Evolutionary conservation across 2,113 vertebrate genomes (phyloP).

Genomic region (Sorex fumeus): DNA sequence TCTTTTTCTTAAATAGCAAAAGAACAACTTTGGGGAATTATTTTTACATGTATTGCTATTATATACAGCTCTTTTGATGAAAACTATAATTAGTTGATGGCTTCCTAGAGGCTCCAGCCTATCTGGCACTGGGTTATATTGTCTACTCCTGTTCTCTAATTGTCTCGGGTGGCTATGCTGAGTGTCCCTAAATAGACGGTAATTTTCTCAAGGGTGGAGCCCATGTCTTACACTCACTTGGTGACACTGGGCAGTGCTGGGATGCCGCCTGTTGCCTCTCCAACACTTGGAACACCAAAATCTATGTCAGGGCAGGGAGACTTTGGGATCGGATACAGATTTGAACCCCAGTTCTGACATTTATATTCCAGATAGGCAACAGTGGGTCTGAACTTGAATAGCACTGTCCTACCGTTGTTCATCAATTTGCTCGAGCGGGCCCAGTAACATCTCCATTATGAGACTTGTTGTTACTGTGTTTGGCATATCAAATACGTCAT

Average conservation of each 20-base stretch:
- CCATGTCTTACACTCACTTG: constrained; percentile 25
- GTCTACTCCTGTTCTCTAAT: constrained; percentile 64
- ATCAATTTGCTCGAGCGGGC: too few relatives aligned
- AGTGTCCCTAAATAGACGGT: constrained; percentile 72
- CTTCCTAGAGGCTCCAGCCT: constrained; percentile 73
- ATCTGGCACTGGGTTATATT: constrained; percentile 70
- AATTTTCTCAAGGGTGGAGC: constrained; percentile 63
- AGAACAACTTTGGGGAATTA: constrained; percentile 78
- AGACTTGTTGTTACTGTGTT: too few relatives aligned
- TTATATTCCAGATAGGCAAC: constrained; percentile 22
- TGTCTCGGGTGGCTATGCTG: constrained; percentile 68
- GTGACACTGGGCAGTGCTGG: constrained; percentile 29
- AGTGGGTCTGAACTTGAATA: not conserved
- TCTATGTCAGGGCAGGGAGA: not conserved
- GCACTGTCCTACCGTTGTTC: too few relatives aligned
- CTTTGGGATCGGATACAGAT: not conserved
- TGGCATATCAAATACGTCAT: too few relatives aligned
- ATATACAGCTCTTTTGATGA: constrained; percentile 74
- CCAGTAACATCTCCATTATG: too few relatives aligned
- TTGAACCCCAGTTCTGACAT: constrained; percentile 38
- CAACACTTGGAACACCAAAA: constrained; percentile 3
- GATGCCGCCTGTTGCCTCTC: constrained; percentile 1
- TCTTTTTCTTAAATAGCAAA: constrained; percentile 78
- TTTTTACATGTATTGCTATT: constrained; percentile 80
- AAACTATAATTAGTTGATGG: constrained; percentile 81